Percentiles rank a stretch among this genome's conserved stretches.
phyloP scores from a whole-genome alignment of 1,140 invertebrate genomes.

The Pissodes strobi region DNA sequence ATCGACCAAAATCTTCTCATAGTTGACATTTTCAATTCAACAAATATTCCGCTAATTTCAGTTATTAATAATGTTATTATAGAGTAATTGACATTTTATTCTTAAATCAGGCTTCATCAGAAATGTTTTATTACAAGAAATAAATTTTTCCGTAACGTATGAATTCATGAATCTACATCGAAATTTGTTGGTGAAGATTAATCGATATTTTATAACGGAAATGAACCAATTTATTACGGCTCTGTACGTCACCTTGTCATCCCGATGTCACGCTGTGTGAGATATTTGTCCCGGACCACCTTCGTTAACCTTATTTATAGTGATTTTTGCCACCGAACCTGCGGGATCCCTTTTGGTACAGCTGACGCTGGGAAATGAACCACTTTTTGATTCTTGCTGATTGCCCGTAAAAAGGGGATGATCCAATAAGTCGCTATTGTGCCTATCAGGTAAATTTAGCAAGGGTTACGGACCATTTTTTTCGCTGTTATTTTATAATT shows the following conservation, averaged over 20 bases:
- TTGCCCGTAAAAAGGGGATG: conserved; percentile 35
- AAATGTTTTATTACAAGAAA: too few species aligned
- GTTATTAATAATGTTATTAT: too few species aligned
- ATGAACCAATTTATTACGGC: neutral
- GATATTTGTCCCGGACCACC: conserved; percentile 15
- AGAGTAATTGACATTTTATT: too few species aligned
- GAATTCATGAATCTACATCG: too few species aligned
- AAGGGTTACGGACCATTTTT: conserved; percentile 28
- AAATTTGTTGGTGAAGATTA: too few species aligned
- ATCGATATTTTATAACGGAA: too few species aligned
- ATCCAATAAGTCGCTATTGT: conserved; percentile 36
- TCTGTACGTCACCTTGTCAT: conserved; percentile 2
- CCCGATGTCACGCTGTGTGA: conserved; percentile 17
- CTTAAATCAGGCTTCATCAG: too few species aligned
- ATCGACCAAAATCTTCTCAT: too few species aligned
- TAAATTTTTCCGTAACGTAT: neutral
- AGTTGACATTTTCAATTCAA: too few species aligned
- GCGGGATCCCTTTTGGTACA: conserved; percentile 26
- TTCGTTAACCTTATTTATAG: conserved; percentile 32
- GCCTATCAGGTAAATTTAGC: conserved; percentile 23
- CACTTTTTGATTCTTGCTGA: conserved; percentile 26
- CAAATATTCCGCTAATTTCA: too few species aligned
- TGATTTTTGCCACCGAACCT: conserved; percentile 33
- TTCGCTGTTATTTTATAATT: conserved; percentile 34
- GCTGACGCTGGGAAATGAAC: conserved; percentile 29